Base-by-base conservation (phyloP, 2,888 invertebrate species). In the Shargacucullia verbasci region DNA sequence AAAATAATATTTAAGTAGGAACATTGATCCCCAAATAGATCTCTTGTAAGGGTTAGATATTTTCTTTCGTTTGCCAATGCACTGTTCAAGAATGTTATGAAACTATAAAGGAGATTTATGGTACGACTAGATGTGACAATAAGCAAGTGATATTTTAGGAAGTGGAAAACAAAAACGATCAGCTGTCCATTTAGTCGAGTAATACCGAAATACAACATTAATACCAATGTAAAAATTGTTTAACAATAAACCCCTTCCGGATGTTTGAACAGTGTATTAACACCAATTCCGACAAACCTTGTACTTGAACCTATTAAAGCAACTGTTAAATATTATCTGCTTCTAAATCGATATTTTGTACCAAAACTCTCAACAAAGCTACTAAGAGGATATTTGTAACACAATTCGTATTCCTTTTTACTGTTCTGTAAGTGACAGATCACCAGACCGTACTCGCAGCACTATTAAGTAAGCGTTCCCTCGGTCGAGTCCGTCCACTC, bases 1-100 rank as follows among this genome's bases (percentile, higher is more conserved):
- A 80, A 84, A 84, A 87, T 85, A 82, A 84, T 84, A 82, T 84
- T 81, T 81, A 80, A 74, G 68, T 70, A 72, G 65, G 76, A 59
- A 61, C 68, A 73, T 70, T 67, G 67, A 65, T 75, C 71, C 66
- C 61, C 56, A 60, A 73, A 64, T 70, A 72, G 62, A 72, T 65
- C 61, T 46, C 37, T 64, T 67, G 60, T 47, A 52, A 64, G 48
- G 37, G 27, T 71, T 49, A 25, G 41, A 50, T 44, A 41, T 41
- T 66, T 50, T 62, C 15, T 34, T 47, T 37, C 9, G 14, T 37
- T 63, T 59, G 53, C 34, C 41, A 54, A 49, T 57, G 39, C 44
- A 8, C 31, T 35, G 10, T 25, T 55, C 10, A 27, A 43, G 13
- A 9, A n/a, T 27, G 2, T 37, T 43, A 37, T 37, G 10, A 7